These are phyloP conservation scores for Naja naja DNA, from an alignment of 2,113 vertebrate genomes.

Conservation along the genomic window DNA sequence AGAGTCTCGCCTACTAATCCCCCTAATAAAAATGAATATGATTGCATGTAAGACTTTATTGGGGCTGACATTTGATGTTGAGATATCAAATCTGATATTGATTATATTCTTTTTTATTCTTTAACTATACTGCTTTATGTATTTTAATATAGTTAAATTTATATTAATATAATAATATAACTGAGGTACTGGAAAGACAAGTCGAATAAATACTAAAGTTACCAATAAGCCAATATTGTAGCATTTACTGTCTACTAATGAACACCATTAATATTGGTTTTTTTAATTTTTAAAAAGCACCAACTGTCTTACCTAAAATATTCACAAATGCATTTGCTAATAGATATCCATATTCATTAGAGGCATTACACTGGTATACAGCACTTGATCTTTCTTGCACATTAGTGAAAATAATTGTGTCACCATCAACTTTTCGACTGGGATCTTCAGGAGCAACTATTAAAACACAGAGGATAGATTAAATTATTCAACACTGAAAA, in stretches of 20 bases:
- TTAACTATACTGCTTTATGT: not conserved
- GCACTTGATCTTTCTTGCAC: slow-evolving; percentile 88
- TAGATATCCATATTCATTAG: slow-evolving; percentile 92
- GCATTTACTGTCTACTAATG: not conserved
- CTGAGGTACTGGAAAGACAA: not conserved
- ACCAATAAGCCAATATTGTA: not conserved
- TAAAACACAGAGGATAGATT: not conserved
- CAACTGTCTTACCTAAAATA: slow-evolving; percentile 84
- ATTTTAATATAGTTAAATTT: not conserved
- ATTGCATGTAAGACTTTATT: not conserved
- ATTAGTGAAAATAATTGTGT: slow-evolving; percentile 88
- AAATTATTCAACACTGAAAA: not conserved
- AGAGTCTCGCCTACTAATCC: not conserved
- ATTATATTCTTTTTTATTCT: not conserved
- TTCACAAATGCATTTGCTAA: slow-evolving; percentile 95
- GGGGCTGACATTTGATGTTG: not conserved
- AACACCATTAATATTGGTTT: not conserved
- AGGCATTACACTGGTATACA: slow-evolving; percentile 95
- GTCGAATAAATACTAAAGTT: not conserved
- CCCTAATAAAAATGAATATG: not conserved
- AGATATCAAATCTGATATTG: not conserved
- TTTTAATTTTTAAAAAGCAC: not conserved
- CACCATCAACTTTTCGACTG: slow-evolving; percentile 88
- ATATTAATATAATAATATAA: not conserved
- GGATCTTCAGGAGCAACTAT: slow-evolving; percentile 86